Base-by-base conservation (phyloP, 2,888 invertebrate species). In the Coecobrya sp. region DNA sequence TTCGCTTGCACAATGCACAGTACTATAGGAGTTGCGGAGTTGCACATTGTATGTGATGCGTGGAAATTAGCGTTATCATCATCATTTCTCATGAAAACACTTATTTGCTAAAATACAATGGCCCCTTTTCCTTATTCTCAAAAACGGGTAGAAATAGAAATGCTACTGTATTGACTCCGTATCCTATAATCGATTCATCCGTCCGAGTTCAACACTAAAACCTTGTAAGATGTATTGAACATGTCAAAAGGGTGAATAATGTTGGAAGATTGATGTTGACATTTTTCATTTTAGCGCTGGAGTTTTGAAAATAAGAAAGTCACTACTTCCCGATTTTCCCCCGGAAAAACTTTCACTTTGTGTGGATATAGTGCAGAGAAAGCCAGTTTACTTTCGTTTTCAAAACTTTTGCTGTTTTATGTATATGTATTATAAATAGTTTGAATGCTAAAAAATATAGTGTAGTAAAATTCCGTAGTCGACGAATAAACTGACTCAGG, bases 21-120 rank as follows among this genome's bases (percentile, higher is more conserved):
- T 11, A 68, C n/a, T n/a, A n/a, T n/a, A 27, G 13, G 25, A n/a
- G 13, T 4, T 36, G n/a, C 16, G 70, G 62, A 70, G 2, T 36
- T 36, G 36, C 36, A 36, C 36, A 36, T 36, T 52, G 22, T 25
- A 52, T 25, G 52, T 16, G 25, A 27, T 79, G 19, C 73, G 55
- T 30, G 81, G 55, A 55, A 81, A 81, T 81, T 81, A 81, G 81
- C 49, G 49, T 10, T 30, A 68, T 22, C 30, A 36, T 55, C n/a
- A 81, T 27, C 79, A 79, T 59, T 81, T 81, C n/a, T 59, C 81
- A 30, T n/a, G 30, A 81, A 59, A 59, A 36, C 81, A 59, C 19
- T 81, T 55, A 7, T 27, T 10, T 52, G 59, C 8, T 10, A 19
- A 13, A 1, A 55, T n/a, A 55, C 19, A 16, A 55, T 55, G 55